phyloP scores from a whole-genome alignment of 2,888 invertebrate species.

The Agriopis leucophaearia region DNA sequence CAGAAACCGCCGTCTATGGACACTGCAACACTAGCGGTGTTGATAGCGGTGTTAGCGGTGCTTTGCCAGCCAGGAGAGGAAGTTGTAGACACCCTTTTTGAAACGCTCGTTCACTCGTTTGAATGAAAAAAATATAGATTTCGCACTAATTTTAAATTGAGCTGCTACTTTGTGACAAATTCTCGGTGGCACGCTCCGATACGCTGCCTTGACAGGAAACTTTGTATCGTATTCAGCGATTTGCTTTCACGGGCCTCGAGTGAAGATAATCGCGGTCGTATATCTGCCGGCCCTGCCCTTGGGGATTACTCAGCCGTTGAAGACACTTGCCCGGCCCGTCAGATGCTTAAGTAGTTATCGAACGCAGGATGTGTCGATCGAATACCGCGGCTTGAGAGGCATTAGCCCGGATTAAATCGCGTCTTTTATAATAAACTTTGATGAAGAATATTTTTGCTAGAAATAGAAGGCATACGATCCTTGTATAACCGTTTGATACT shows the following conservation, averaged over 20 bases:
- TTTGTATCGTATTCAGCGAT: constrained; percentile 63
- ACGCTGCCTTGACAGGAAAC: constrained; percentile 46
- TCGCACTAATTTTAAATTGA: neutral
- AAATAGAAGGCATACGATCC: neutral
- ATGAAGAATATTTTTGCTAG: constrained; percentile 1
- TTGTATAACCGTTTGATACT: neutral
- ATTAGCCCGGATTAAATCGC: constrained; percentile 17
- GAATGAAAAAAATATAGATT: neutral
- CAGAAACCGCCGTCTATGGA: no score
- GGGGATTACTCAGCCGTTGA: constrained; percentile 59
- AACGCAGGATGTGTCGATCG: constrained; percentile 55
- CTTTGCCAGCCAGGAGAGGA: no score
- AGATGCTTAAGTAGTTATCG: constrained; percentile 54
- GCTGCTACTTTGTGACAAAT: constrained; percentile 17
- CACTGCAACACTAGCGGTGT: no score
- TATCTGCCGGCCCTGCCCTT: constrained; percentile 62
- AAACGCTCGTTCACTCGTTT: no score
- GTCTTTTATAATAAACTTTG: constrained; percentile 14
- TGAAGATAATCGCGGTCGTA: constrained; percentile 71
- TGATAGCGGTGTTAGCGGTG: no score
- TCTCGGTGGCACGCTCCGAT: constrained; percentile 17
- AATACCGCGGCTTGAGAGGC: constrained; percentile 41
- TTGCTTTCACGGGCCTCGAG: constrained; percentile 64
- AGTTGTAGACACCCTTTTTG: no score
- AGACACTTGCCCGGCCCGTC: constrained; percentile 57